Evolutionary conservation across 2,113 vertebrate species (phyloP).

Genomic region (Xenopus borealis): DNA sequence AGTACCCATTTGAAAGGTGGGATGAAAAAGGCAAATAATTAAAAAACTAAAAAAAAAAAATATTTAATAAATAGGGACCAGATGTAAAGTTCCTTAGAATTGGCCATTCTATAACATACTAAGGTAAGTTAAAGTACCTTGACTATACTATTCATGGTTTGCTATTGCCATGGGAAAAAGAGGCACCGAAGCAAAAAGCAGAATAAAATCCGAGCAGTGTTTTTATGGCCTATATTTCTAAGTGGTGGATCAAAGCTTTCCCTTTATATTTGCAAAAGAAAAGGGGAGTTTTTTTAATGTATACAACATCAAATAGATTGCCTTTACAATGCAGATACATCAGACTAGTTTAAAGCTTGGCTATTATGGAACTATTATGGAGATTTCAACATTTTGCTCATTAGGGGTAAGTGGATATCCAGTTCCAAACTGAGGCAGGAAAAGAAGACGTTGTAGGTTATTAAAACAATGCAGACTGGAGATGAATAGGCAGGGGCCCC

Average conservation of each 20-base stretch:
- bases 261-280: conserved; percentile 7
- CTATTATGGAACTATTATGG: background rate
- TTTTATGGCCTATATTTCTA: conserved; percentile 3
- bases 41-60: no score
- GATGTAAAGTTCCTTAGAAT: no score
- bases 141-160: no score
- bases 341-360: background rate
- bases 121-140: no score
- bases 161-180: no score
- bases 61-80: no score
- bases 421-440: background rate
- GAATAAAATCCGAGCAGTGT: conserved; percentile 5
- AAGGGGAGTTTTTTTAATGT: conserved; percentile 16
- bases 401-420: background rate
- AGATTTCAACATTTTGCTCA: background rate
- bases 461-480: background rate
- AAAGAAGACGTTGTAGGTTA: background rate
- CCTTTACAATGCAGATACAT: conserved; percentile 7
- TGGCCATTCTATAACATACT: no score
- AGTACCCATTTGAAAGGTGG: no score
- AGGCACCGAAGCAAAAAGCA: background rate
- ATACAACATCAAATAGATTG: conserved; percentile 15
- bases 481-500: background rate
- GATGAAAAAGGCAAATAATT: no score
- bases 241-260: conserved; percentile 9